Percentiles rank a stretch among this genome's conserved stretches.
Conservation (phyloP, 2,888 invertebrate genomes). For the Ormyrus labotus region DNA sequence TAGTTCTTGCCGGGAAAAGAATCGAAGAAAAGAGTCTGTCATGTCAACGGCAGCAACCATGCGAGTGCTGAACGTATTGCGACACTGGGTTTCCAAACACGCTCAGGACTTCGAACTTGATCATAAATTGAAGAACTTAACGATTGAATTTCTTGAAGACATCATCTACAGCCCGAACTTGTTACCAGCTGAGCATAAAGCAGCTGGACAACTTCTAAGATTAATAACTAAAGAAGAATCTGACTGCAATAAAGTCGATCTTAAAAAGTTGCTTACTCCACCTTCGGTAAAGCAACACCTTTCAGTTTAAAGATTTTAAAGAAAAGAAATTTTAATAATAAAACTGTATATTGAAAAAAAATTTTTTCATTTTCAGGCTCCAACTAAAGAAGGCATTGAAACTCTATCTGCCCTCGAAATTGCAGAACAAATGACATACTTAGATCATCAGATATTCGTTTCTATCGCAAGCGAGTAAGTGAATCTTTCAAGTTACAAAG, state of each 20-base stretch:
- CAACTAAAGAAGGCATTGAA: constrained; percentile 89
- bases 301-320: no score
- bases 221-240: constrained; percentile 87
- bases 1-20: constrained; percentile 76
- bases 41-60: constrained; percentile 96
- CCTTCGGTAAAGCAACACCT: constrained; percentile 78
- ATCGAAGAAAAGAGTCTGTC: constrained; percentile 83
- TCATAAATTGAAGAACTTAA: constrained; percentile 83
- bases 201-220: constrained; percentile 88
- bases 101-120: constrained; percentile 91
- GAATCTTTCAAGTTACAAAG: constrained; percentile 3
- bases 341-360: neutral
- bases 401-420: constrained; percentile 92
- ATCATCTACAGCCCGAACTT: constrained; percentile 89
- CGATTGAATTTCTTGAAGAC: constrained; percentile 92
- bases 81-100: constrained; percentile 95
- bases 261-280: constrained; percentile 82
- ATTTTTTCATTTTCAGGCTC: constrained; percentile 78
- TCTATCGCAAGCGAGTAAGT: constrained; percentile 93
- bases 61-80: constrained; percentile 91
- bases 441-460: constrained; percentile 94
- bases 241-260: constrained; percentile 81
- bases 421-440: constrained; percentile 93
- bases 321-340: neutral
- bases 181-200: constrained; percentile 92